Percentiles rank a stretch among this genome's conserved stretches.
phyloP scores from a whole-genome alignment of 2,113 vertebrate genomes.

The Bubo blakistoni region DNA sequence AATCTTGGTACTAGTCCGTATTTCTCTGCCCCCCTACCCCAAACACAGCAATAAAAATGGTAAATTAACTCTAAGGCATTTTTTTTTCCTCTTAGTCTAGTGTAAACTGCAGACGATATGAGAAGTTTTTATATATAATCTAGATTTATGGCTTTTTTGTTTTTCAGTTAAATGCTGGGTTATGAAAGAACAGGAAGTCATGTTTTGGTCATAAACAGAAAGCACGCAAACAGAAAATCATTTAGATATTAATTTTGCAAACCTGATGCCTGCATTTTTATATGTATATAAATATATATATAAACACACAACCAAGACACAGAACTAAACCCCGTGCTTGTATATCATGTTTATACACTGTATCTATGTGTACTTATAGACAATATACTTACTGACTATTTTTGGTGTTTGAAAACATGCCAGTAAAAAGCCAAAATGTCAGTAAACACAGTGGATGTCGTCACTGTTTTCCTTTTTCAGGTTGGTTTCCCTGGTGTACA shows the following conservation, averaged over 20 bases:
- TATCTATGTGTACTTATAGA: not conserved
- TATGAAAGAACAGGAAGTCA: constrained; percentile 4
- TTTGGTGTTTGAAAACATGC: constrained; percentile 21
- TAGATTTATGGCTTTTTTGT: constrained; percentile 4
- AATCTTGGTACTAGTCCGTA: not conserved
- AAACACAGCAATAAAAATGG: not conserved
- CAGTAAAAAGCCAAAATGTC: constrained; percentile 55
- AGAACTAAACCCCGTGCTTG: not conserved
- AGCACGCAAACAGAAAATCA: not conserved
- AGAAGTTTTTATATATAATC: not conserved
- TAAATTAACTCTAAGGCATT: constrained; percentile 7
- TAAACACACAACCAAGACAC: not conserved
- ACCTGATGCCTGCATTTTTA: not conserved
- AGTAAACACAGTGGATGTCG: constrained; percentile 44
- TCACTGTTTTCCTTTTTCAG: constrained; percentile 60
- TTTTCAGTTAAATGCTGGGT: not conserved
- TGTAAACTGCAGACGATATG: not conserved
- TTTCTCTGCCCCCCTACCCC: not conserved
- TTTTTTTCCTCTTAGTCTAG: not conserved
- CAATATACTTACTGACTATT: not conserved
- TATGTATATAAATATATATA: not conserved
- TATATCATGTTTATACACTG: not conserved
- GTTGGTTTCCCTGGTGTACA: constrained; percentile 61
- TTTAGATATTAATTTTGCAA: not conserved
- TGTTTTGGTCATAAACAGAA: constrained; percentile 22